phyloP scores from a whole-genome alignment of 2,888 invertebrate genomes.

The Synanthedon tipuliformis region DNA sequence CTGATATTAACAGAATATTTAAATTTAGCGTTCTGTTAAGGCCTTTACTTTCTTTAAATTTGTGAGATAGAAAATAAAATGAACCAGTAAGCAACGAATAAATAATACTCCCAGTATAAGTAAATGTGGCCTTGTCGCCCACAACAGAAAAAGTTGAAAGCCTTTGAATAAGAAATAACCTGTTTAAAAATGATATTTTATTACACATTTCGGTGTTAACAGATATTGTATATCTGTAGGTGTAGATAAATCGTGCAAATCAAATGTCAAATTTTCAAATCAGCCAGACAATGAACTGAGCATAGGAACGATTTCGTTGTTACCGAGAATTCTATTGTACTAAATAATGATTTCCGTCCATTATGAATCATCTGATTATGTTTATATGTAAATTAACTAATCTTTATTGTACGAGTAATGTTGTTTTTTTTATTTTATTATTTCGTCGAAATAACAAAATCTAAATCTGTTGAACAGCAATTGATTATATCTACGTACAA shows the following conservation, averaged over 20 bases:
- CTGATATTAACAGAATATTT: too few species aligned
- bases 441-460: too few species aligned
- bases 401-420: neutral
- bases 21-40: too few species aligned
- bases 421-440: neutral
- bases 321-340: slow-evolving; percentile 42
- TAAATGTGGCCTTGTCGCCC: neutral
- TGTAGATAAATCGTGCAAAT: neutral
- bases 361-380: slow-evolving; percentile 39
- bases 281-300: slow-evolving; percentile 1
- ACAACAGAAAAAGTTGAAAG: neutral
- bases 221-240: too few species aligned
- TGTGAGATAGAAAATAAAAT: neutral
- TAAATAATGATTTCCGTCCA: slow-evolving; percentile 52
- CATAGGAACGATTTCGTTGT: neutral
- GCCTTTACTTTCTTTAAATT: too few species aligned
- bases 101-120: too few species aligned
- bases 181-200: too few species aligned
- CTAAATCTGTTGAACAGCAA: too few species aligned
- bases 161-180: neutral
- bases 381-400: neutral
- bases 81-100: too few species aligned
- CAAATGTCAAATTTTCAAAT: slow-evolving; percentile 5
- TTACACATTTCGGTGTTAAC: too few species aligned
- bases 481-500: too few species aligned